Percentiles rank a stretch among this genome's conserved stretches.
These are phyloP conservation scores for Caretta caretta DNA, from an alignment of 2,113 vertebrate species.

Conservation along the genomic window DNA sequence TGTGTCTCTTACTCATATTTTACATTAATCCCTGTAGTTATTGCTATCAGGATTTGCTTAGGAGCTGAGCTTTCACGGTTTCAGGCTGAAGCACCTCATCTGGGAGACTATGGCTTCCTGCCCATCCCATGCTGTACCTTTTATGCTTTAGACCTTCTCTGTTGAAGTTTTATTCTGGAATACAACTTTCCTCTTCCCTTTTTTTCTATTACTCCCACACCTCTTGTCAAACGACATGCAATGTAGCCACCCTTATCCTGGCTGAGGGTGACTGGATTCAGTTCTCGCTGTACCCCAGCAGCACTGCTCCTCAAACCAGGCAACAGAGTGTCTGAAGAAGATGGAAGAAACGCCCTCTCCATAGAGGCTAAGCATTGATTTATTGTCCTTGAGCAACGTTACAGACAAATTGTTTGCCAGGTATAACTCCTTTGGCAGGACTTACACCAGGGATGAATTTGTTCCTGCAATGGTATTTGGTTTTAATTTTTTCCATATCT, in stretches of 20 bases:
- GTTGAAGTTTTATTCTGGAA: not conserved
- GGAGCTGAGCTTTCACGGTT: not conserved
- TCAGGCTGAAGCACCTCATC: accelerated
- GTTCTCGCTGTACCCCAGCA: not conserved
- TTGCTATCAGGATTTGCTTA: not conserved
- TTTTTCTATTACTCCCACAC: not conserved
- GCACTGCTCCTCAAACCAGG: not conserved
- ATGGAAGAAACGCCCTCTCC: not conserved
- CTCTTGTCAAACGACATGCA: not conserved
- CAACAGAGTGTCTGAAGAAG: not conserved
- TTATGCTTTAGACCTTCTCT: not conserved
- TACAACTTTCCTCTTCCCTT: not conserved
- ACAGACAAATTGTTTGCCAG: not conserved
- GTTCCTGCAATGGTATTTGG: not conserved
- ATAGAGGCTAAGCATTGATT: not conserved
- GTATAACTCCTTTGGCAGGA: not conserved
- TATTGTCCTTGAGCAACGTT: not conserved
- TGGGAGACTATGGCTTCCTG: not conserved
- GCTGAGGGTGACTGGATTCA: not conserved
- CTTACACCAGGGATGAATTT: not conserved
- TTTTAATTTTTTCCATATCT: not conserved
- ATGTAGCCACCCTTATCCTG: not conserved
- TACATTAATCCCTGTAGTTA: not conserved
- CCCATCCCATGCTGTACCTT: not conserved
- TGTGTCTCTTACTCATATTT: not conserved